Percentiles rank a stretch among this genome's conserved stretches.
Conservation (phyloP, 37 sponge, comb jelly and placozoan genomes). For the Hexactinellida sp. region DNA sequence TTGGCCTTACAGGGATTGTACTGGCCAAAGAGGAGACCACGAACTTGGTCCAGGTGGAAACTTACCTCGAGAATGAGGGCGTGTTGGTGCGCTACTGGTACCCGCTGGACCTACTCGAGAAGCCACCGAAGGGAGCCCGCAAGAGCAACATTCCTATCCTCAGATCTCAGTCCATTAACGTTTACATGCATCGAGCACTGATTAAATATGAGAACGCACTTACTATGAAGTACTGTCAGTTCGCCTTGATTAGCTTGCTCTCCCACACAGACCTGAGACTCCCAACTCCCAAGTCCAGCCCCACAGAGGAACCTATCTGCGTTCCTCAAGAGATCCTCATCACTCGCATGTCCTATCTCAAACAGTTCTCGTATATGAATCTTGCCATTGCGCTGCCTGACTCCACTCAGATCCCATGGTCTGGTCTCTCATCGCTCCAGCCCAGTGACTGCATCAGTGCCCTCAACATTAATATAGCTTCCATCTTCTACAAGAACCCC, state of each 20-base stretch:
- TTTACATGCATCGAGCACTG: background rate
- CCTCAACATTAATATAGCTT: background rate
- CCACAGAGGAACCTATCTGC: background rate
- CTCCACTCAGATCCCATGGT: background rate
- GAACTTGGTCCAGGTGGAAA: constrained; percentile 83
- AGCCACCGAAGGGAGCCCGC: constrained; percentile 66
- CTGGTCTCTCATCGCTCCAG: constrained; percentile 20
- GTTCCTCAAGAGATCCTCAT: background rate
- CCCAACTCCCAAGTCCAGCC: background rate
- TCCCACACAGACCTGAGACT: background rate
- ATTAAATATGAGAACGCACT: constrained; percentile 41
- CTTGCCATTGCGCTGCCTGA: background rate
- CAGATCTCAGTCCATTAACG: background rate
- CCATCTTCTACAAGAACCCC: constrained; percentile 19
- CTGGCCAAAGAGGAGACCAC: constrained; percentile 26
- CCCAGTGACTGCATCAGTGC: background rate
- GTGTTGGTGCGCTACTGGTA: constrained; percentile 89
- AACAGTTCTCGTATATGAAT: background rate
- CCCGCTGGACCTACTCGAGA: constrained; percentile 66
- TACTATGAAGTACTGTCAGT: constrained; percentile 51
- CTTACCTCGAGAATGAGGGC: constrained; percentile 83
- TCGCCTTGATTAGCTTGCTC: constrained; percentile 19
- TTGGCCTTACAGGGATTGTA: constrained; percentile 70
- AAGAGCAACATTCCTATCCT: constrained; percentile 23
- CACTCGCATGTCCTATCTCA: constrained; percentile 10